phyloP scores from a whole-genome alignment of 2,888 invertebrate species.

The Hecatera dysodea region DNA sequence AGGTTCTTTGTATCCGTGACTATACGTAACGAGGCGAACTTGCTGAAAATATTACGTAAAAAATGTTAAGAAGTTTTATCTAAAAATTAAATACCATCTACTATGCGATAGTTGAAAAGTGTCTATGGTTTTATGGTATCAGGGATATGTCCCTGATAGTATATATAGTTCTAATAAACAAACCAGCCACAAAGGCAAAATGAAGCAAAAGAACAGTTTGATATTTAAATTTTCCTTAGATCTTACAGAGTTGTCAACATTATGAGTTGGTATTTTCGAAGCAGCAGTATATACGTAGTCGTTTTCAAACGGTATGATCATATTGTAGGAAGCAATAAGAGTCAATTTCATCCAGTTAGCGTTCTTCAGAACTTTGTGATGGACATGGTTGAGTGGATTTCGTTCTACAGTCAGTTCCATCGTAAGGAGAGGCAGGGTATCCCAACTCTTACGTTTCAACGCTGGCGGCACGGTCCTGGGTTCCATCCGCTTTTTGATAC shows the following conservation, averaged over 20 bases:
- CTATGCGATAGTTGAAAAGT: too few species aligned
- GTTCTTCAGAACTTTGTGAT: slow-evolving; percentile 75
- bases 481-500: slow-evolving; percentile 80
- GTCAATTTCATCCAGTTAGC: slow-evolving; percentile 82
- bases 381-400: slow-evolving; percentile 70
- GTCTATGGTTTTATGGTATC: too few species aligned
- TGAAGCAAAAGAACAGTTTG: not conserved
- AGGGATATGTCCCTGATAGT: too few species aligned
- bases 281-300: slow-evolving; percentile 76
- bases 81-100: not conserved
- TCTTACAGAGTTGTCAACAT: slow-evolving; percentile 76
- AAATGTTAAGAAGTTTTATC: not conserved
- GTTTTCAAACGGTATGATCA: slow-evolving; percentile 73
- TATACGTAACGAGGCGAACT: slow-evolving; percentile 69
- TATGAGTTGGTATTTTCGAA: slow-evolving; percentile 74
- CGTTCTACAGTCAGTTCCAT: slow-evolving; percentile 74
- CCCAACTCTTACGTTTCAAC: slow-evolving; percentile 80
- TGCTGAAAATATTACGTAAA: slow-evolving; percentile 68
- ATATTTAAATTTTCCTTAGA: not conserved
- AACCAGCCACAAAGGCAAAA: not conserved
- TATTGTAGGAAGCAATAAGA: slow-evolving; percentile 80
- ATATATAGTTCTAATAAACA: not conserved
- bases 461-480: slow-evolving; percentile 73
- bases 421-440: slow-evolving; percentile 81
- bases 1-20: slow-evolving; percentile 70